These are phyloP conservation scores for Oryzias curvinotus DNA, from an alignment of 2,113 vertebrate species.

Conservation along the genomic window DNA sequence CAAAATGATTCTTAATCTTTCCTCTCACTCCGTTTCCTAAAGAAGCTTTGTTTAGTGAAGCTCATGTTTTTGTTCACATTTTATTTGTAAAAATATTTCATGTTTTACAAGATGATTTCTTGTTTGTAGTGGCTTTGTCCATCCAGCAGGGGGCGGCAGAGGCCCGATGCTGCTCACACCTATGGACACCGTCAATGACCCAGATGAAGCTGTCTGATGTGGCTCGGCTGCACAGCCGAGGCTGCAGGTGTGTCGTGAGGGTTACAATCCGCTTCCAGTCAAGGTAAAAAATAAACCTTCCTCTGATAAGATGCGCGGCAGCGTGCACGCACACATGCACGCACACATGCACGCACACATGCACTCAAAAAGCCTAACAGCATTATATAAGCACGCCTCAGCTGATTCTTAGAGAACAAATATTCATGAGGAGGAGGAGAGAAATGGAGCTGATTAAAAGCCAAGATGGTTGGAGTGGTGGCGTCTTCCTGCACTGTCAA, in stretches of 20 bases:
- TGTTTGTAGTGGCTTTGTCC: fast-evolving
- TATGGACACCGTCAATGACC: constrained; percentile 41
- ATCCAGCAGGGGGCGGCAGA: constrained; percentile 47
- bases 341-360: constrained; percentile 3
- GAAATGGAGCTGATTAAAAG: constrained; percentile 32
- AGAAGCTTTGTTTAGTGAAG: too few species aligned
- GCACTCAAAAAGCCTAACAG: constrained; percentile 27
- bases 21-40: too few species aligned
- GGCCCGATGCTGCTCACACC: background rate
- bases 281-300: constrained; percentile 17
- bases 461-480: constrained; percentile 14
- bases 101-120: too few species aligned
- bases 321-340: background rate
- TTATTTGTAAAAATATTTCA: too few species aligned
- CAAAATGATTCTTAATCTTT: too few species aligned
- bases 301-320: background rate
- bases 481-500: constrained; percentile 5
- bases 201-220: constrained; percentile 25
- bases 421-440: constrained; percentile 16
- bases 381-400: constrained; percentile 48
- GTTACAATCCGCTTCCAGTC: background rate
- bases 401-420: constrained; percentile 50
- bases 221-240: background rate
- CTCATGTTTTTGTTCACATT: too few species aligned
- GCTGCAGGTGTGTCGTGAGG: background rate